Base-by-base conservation (phyloP, 2,113 vertebrate genomes). In the Furnarius figulus region DNA sequence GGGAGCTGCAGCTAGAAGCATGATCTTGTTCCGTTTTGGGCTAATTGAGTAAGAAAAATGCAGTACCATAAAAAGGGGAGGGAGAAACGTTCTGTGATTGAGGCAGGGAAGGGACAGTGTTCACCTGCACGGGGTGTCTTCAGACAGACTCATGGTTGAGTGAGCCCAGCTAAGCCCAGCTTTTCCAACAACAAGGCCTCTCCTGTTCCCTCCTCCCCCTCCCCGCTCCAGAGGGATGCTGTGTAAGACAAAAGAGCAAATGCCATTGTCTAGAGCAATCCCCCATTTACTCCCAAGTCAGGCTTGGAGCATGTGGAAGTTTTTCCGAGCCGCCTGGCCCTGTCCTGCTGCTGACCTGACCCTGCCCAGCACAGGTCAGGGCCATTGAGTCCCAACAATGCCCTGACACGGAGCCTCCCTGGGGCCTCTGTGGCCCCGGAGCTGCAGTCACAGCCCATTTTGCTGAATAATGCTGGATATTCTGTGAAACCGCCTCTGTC, bases 281-380 rank as follows among this genome's bases (percentile, higher is more conserved):
- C 13, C 40, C 17, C 8, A 47, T 42, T 59, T 20, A 14, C 22
- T 86, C 10, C 78, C 31, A 25, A 67, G 86, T 89, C 88, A 65
- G 88, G 70, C 84, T 33, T 7, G 53, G 62, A 86, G 84, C 74
- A 61, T 71, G 92, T 67, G 86, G 90, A 50, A 84, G 85, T 35
- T 40, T 85, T 85, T 31, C 73, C 2, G 93, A 81, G 89, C 85
- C 50, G 87, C 5, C 40, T 40, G 4, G 31, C 47, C 66, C 70
- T 70, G 95, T 91, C 95, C 96, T 35, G 85, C 71, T 0, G 10
- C 81, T 95, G 95, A 86, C 91, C 97, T 70, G 25, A 58, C 76
- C 78, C 91, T 73, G 94, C 50, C 25, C 46, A 2, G 65, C 74
- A 14, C 76, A 44, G 95, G 80, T 83, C 95, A 90, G 47, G 4